Conservation (phyloP, 2,113 vertebrate genomes). For the Andinoacara biseriatus region DNA sequence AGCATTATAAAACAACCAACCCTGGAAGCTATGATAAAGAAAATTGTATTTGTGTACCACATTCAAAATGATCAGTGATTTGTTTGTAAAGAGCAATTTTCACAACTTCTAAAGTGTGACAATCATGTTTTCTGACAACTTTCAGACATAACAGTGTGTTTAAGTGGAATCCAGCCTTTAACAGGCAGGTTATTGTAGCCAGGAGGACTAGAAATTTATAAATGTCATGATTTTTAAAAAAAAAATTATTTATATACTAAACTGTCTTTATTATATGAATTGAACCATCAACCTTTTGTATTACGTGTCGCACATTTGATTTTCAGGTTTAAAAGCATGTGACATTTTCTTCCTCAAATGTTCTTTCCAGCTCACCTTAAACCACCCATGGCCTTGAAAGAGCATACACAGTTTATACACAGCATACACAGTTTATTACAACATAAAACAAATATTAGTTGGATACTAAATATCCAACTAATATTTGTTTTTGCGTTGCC, state of each 20-base stretch:
- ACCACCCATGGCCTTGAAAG: not conserved
- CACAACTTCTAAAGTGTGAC: fast-evolving
- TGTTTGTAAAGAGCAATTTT: not conserved
- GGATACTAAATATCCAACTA: not conserved
- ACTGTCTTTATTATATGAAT: not conserved
- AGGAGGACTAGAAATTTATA: not conserved
- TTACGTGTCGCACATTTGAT: not conserved
- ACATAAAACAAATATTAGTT: not conserved
- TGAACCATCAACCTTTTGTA: not conserved
- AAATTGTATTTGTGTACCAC: not conserved
- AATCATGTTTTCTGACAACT: not conserved
- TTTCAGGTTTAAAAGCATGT: not conserved
- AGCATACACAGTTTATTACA: not conserved
- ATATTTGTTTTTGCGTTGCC: not conserved
- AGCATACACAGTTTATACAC: too few species aligned
- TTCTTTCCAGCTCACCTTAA: not conserved
- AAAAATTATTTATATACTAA: not conserved
- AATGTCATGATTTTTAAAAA: not conserved
- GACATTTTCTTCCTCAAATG: not conserved
- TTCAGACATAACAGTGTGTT: not conserved
- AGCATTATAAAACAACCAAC: not conserved
- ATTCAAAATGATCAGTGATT: not conserved
- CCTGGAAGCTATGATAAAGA: fast-evolving
- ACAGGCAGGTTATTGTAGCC: not conserved
- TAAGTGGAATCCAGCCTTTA: not conserved